Evolutionary conservation across 2,797 vertebrate species (phyloP).

Genomic region (Enteromius argenteus): DNA sequence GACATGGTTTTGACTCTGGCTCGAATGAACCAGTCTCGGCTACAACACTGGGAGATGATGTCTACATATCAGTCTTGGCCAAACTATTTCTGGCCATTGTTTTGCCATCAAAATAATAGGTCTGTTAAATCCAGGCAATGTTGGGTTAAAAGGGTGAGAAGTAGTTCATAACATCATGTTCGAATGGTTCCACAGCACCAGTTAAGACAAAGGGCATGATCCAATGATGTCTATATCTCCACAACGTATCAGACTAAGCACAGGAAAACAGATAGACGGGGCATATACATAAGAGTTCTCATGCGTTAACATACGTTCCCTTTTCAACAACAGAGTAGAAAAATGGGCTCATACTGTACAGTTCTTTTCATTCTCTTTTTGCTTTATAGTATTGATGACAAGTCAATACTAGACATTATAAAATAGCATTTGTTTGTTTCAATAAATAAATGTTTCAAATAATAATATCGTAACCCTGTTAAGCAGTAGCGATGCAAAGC

Average conservation of each 20-base stretch:
- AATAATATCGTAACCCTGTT: constrained; percentile 52
- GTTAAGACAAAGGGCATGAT: constrained; percentile 43
- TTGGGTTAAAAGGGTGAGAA: background rate
- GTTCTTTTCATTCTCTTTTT: constrained; percentile 41
- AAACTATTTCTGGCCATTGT: background rate
- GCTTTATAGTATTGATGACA: constrained; percentile 18
- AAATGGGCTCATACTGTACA: constrained; percentile 53
- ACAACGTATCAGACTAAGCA: constrained; percentile 50
- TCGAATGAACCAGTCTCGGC: background rate
- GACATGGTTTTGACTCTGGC: background rate
- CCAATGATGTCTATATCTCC: constrained; percentile 44
- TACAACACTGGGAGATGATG: constrained; percentile 2
- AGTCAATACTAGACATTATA: constrained; percentile 37
- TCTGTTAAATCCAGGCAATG: background rate
- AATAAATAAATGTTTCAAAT: constrained; percentile 47
- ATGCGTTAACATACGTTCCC: constrained; percentile 49
- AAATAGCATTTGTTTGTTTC: constrained; percentile 24
- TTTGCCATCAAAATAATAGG: constrained; percentile 18
- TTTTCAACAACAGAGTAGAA: constrained; percentile 37
- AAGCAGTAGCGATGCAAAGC: constrained; percentile 48
- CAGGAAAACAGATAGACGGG: constrained; percentile 36
- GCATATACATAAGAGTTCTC: constrained; percentile 29
- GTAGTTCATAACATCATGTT: constrained; percentile 44
- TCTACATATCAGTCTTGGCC: background rate
- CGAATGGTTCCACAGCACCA: constrained; percentile 51